A percentile compares a stretch with the other conserved stretches of the same genome.
phyloP scores from a whole-genome alignment of 37 sponge, comb jelly and placozoan species.

The Bolinopsis microptera region DNA sequence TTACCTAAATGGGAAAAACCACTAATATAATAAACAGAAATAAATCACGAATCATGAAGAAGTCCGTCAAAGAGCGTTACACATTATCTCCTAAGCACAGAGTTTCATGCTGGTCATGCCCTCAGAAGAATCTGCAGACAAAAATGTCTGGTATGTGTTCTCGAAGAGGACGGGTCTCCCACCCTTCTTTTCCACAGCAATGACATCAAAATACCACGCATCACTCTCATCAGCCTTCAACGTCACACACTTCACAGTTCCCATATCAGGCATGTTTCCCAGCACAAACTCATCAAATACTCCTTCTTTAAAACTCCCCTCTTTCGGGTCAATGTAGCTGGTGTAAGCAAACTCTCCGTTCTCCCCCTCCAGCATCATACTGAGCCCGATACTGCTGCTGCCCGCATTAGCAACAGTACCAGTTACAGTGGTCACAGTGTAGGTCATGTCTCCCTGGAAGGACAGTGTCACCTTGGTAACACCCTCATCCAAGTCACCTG shows the following conservation, averaged over 20 bases:
- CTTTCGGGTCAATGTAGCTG: neutral
- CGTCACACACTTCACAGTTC: neutral
- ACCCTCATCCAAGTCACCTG: neutral
- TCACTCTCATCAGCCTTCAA: neutral
- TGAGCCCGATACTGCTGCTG: neutral
- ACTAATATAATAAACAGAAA: too few species aligned
- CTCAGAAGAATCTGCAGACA: neutral
- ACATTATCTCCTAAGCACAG: neutral
- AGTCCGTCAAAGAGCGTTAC: too few species aligned
- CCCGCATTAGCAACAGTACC: neutral
- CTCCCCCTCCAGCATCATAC: neutral
- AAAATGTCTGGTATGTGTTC: neutral
- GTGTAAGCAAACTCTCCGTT: neutral
- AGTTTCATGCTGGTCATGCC: neutral
- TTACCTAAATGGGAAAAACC: too few species aligned
- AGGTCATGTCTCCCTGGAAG: neutral
- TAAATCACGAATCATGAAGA: too few species aligned
- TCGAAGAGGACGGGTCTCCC: neutral
- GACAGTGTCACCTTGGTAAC: neutral
- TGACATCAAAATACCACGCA: neutral
- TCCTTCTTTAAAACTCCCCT: neutral
- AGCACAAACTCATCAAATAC: neutral
- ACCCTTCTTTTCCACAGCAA: neutral
- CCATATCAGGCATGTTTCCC: neutral
- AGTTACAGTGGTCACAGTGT: neutral